Percentiles rank a stretch among this genome's conserved stretches.
Evolutionary conservation across 2,113 vertebrate species (phyloP).

Genomic region (Piaya cayana): DNA sequence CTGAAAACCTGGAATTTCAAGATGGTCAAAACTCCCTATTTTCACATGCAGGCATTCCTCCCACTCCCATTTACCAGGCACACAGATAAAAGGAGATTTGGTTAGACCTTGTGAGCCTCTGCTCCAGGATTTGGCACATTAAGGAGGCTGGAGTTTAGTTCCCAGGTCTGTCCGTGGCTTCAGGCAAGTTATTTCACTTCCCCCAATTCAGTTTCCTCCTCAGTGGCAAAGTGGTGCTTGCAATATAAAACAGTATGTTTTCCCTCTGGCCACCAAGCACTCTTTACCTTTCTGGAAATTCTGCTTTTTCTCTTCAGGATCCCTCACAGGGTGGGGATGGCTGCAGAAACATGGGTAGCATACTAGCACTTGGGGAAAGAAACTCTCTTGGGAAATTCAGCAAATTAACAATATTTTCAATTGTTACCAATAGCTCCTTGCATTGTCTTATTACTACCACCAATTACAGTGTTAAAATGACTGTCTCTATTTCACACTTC

Average conservation of each 20-base stretch:
- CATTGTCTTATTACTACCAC: neutral
- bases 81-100: slow-evolving; percentile 35
- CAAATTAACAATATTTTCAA: neutral
- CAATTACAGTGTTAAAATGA: neutral
- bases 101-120: slow-evolving; percentile 34
- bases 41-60: slow-evolving; percentile 25
- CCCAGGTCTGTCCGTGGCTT: slow-evolving; percentile 32
- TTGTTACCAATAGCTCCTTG: neutral
- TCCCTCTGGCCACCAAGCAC: neutral
- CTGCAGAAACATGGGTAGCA: neutral
- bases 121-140: slow-evolving; percentile 31
- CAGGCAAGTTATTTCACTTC: slow-evolving; percentile 47
- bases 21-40: neutral
- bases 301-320: neutral
- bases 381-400: rapidly evolving
- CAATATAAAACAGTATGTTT: neutral
- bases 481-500: neutral
- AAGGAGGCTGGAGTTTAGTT: slow-evolving; percentile 36
- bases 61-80: neutral
- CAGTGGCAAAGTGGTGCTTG: neutral
- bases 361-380: neutral
- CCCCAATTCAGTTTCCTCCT: neutral
- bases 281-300: neutral
- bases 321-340: rapidly evolving
- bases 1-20: slow-evolving; percentile 35